A percentile compares a stretch with the other conserved stretches of the same genome.
Conservation (phyloP, 2,888 invertebrate genomes). For the Pelosia muscerda region DNA sequence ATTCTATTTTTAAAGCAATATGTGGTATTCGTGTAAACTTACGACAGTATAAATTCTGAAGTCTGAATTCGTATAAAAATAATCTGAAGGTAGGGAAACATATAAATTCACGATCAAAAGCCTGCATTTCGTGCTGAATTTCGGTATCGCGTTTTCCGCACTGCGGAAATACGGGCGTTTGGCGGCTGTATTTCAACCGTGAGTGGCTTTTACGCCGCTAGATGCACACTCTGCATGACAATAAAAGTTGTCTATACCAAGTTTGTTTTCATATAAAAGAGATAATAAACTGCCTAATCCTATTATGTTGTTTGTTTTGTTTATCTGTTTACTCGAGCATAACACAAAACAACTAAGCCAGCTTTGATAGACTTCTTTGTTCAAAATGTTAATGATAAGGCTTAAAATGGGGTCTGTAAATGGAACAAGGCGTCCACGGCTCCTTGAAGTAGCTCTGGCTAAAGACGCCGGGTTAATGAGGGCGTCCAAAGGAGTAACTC, state of each 20-base stretch:
- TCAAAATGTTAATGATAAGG: too few species aligned
- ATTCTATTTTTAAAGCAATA: too few species aligned
- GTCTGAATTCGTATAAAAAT: not conserved
- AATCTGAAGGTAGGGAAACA: constrained; percentile 29
- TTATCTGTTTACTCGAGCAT: not conserved
- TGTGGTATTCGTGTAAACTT: too few species aligned
- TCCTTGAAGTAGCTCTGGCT: too few species aligned
- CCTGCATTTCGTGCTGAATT: constrained; percentile 37
- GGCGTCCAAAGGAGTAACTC: too few species aligned
- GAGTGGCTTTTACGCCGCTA: constrained; percentile 22
- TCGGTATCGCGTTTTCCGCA: constrained; percentile 59
- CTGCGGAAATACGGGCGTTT: constrained; percentile 53
- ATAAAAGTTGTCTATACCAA: not conserved
- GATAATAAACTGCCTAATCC: not conserved
- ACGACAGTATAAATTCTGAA: not conserved
- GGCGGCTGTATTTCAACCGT: constrained; percentile 56
- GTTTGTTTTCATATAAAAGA: not conserved
- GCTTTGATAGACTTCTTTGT: not conserved
- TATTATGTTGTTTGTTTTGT: not conserved
- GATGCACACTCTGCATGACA: not conserved
- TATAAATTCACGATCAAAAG: constrained; percentile 43
- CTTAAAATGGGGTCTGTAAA: not conserved
- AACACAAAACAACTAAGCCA: not conserved
- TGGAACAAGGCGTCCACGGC: too few species aligned
- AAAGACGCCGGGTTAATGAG: too few species aligned